A percentile compares a stretch with the other conserved stretches of the same genome.
These are phyloP conservation scores for Idaea straminata DNA, from an alignment of 2,888 invertebrate species.

Conservation along the genomic window DNA sequence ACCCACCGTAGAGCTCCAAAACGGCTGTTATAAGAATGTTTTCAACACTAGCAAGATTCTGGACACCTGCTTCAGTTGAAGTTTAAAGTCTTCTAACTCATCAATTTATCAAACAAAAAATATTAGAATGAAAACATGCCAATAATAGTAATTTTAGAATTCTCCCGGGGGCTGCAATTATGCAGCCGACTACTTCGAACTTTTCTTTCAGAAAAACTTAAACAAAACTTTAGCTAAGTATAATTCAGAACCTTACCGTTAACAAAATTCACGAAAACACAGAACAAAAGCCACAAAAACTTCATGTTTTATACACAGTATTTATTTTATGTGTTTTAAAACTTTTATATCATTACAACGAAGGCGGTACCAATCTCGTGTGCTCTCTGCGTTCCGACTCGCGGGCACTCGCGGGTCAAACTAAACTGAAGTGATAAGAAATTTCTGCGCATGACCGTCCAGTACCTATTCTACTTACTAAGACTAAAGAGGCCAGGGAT, in stretches of 20 bases:
- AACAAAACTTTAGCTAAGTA: not conserved
- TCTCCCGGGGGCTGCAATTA: too few species aligned
- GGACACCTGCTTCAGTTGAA: too few species aligned
- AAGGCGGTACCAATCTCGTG: slow-evolving; percentile 3
- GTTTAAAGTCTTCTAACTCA: too few species aligned
- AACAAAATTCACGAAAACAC: slow-evolving; percentile 38
- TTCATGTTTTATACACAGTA: slow-evolving; percentile 40
- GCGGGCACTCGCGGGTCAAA: slow-evolving; percentile 43
- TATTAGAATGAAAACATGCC: too few species aligned
- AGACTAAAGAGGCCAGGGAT: slow-evolving; percentile 35
- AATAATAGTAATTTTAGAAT: too few species aligned
- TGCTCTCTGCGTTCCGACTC: slow-evolving; percentile 9
- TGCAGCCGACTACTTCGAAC: too few species aligned
- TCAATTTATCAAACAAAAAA: too few species aligned
- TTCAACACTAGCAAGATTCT: too few species aligned
- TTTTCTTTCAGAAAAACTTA: not conserved
- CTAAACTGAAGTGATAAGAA: slow-evolving; percentile 48
- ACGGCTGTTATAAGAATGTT: too few species aligned
- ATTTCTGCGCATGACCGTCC: slow-evolving; percentile 54
- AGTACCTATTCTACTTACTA: slow-evolving; percentile 18
- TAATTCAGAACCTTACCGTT: slow-evolving; percentile 42
- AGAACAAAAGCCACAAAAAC: slow-evolving; percentile 43
- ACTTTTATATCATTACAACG: not conserved
- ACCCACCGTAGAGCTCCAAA: too few species aligned
- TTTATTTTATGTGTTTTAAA: slow-evolving; percentile 4